Evolutionary conservation across 2,113 vertebrate genomes (phyloP).

Genomic region (Oriolus oriolus): DNA sequence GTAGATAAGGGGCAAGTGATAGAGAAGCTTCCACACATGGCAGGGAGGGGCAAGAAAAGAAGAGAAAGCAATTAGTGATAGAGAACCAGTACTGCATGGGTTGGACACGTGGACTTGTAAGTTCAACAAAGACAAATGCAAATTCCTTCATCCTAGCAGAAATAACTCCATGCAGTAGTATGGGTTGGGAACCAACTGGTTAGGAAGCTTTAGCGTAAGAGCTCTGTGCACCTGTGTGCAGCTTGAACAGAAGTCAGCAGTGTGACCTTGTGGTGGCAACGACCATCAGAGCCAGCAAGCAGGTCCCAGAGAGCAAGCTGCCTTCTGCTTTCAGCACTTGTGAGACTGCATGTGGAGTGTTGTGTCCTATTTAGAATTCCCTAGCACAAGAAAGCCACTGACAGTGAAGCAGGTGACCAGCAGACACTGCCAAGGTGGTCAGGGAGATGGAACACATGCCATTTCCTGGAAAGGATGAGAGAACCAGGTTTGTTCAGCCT

Average conservation of each 20-base stretch:
- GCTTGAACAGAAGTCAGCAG: neutral
- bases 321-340: neutral
- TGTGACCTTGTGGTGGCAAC: accelerated
- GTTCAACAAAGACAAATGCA: neutral
- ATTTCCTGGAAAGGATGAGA: neutral
- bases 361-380: neutral
- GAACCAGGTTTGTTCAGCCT: neutral
- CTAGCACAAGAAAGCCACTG: neutral
- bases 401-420: neutral
- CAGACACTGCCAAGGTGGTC: neutral
- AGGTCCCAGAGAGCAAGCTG: neutral
- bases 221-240: accelerated
- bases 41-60: neutral
- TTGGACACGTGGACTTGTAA: neutral
- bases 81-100: accelerated
- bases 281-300: neutral
- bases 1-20: neutral
- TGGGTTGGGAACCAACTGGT: neutral
- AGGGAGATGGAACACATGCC: neutral
- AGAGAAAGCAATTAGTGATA: neutral
- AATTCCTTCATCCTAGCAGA: neutral
- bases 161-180: neutral
- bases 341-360: neutral
- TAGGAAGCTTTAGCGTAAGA: neutral
- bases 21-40: neutral